phyloP scores from a whole-genome alignment of 2,888 invertebrate genomes.

The Metallyticus violacea region DNA sequence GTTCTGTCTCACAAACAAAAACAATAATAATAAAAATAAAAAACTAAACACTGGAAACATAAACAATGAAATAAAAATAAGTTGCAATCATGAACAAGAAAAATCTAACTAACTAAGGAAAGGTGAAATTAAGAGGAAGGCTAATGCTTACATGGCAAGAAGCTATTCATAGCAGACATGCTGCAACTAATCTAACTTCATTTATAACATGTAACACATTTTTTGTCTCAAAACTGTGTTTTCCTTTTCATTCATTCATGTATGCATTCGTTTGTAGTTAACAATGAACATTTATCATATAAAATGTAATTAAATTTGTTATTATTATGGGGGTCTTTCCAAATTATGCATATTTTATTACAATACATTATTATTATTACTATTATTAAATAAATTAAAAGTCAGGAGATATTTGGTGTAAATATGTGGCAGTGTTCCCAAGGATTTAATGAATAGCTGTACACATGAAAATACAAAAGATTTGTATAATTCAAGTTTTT shows the following conservation, averaged over 20 bases:
- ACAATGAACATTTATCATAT: background rate
- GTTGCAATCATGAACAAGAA: background rate
- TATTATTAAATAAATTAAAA: no score
- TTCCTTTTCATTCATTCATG: background rate
- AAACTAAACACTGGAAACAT: constrained; percentile 19
- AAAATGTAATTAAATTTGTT: no score
- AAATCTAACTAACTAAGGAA: background rate
- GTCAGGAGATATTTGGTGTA: no score
- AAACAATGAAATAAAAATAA: background rate
- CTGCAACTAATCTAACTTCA: background rate
- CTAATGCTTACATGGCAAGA: background rate
- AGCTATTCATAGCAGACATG: background rate
- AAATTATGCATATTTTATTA: no score
- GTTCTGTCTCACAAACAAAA: constrained; percentile 28
- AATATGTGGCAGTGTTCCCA: no score
- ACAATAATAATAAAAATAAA: background rate
- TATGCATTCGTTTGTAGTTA: background rate
- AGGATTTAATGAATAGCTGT: no score
- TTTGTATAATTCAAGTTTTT: no score
- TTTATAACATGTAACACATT: background rate
- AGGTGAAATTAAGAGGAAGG: background rate
- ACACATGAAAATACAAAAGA: no score
- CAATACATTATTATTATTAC: no score
- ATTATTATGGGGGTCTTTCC: no score
- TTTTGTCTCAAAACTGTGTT: background rate